Conservation (phyloP, 2,888 invertebrate genomes). For the Mechanitis mazaeus region DNA sequence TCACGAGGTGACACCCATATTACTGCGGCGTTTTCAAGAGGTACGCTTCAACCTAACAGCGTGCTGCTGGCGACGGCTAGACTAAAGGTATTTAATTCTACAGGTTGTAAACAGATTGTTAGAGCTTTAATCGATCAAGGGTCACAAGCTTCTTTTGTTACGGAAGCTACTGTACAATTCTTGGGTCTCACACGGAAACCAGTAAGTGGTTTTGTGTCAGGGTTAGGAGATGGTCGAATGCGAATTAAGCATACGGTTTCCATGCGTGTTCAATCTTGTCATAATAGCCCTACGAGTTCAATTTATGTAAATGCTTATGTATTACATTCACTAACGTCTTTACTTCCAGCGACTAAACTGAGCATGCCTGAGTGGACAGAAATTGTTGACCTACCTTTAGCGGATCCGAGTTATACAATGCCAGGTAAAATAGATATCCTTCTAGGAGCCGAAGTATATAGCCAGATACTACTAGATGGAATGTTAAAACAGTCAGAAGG, state of each 20-base stretch:
- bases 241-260: conserved; percentile 23
- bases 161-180: conserved; percentile 26
- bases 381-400: conserved; percentile 23
- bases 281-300: conserved; percentile 9
- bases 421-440: conserved; percentile 29
- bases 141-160: conserved; percentile 29
- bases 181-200: conserved; percentile 22
- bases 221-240: conserved; percentile 25
- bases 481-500: conserved; percentile 20
- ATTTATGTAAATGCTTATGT: conserved; percentile 29
- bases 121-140: conserved; percentile 30
- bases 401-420: conserved; percentile 24
- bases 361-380: conserved; percentile 22
- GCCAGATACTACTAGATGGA: conserved; percentile 22
- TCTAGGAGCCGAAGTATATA: conserved; percentile 26
- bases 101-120: conserved; percentile 1
- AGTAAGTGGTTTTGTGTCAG: conserved; percentile 27
- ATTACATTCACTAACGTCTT: conserved; percentile 17
- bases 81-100: neutral
- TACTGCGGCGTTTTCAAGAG: neutral
- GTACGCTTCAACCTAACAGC: neutral
- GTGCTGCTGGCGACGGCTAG: conserved; percentile 10
- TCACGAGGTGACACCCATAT: neutral
- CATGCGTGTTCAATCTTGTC: conserved; percentile 20
- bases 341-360: conserved; percentile 19